Percentiles rank a stretch among this genome's conserved stretches.
Conservation (phyloP, 2,113 vertebrate species). For the Progne subis region DNA sequence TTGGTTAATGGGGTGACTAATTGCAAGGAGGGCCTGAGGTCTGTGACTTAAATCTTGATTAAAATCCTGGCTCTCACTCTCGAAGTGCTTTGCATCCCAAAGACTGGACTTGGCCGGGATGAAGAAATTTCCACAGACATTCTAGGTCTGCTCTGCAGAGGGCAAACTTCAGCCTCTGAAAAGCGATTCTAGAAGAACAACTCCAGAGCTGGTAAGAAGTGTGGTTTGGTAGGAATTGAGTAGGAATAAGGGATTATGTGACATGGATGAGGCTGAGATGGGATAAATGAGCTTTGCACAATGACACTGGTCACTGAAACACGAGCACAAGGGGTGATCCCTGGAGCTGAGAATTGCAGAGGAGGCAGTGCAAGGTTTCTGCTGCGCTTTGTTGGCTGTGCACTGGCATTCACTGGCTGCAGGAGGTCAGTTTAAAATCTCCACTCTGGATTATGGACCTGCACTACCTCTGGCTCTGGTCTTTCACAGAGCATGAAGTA, state of each 20-base stretch:
- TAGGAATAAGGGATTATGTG: not conserved
- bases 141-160: not conserved
- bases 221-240: not conserved
- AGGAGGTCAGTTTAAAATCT: not conserved
- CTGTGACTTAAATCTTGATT: slow-evolving; percentile 29
- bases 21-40: not conserved
- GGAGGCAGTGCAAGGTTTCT: not conserved
- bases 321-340: fast-evolving
- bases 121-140: not conserved
- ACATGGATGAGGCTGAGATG: not conserved
- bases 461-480: not conserved
- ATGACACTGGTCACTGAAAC: not conserved
- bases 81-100: not conserved
- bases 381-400: not conserved
- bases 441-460: not conserved
- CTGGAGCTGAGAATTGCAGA: not conserved
- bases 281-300: not conserved
- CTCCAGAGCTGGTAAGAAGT: not conserved
- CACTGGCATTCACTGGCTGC: not conserved
- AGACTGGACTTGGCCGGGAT: not conserved
- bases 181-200: fast-evolving
- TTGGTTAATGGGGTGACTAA: slow-evolving; percentile 30
- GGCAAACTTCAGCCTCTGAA: not conserved
- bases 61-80: not conserved
- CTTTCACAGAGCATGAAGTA: not conserved